A percentile compares a stretch with the other conserved stretches of the same genome.
Conservation (phyloP, 2,797 vertebrate species). For the Brachyrhaphis roseni region DNA sequence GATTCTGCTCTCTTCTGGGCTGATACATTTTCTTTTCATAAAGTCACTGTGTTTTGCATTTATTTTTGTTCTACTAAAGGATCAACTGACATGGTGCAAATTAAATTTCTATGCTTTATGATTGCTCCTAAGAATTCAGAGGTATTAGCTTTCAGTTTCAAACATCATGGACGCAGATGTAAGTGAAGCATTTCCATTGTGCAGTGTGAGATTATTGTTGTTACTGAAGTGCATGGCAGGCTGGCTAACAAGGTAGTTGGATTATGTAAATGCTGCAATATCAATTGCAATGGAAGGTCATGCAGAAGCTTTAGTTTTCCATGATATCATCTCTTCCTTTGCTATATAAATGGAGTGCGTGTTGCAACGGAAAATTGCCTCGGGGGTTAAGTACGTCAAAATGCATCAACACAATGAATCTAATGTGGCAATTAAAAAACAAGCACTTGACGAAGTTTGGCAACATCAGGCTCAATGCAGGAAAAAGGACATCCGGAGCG, state of each 20-base stretch:
- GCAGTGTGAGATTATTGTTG: neutral
- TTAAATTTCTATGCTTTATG: neutral
- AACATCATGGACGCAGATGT: neutral
- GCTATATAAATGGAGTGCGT: neutral
- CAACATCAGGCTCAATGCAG: no score
- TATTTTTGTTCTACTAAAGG: neutral
- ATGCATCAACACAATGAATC: neutral
- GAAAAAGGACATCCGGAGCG: no score
- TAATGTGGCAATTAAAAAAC: no score
- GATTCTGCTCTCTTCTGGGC: neutral
- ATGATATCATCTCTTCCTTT: neutral
- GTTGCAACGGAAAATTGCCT: no score
- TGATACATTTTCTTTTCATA: neutral
- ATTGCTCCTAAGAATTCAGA: neutral
- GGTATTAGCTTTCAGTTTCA: neutral
- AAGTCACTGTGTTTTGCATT: neutral
- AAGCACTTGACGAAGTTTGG: no score
- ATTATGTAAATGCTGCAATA: neutral
- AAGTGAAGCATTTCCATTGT: neutral
- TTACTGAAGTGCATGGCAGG: neutral
- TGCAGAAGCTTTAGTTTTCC: neutral
- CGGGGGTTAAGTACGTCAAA: neutral
- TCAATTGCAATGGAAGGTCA: neutral
- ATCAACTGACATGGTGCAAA: neutral
- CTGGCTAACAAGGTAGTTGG: neutral